Base-by-base conservation (phyloP, 2,888 invertebrate genomes). In the Crocallis elinguaria region DNA sequence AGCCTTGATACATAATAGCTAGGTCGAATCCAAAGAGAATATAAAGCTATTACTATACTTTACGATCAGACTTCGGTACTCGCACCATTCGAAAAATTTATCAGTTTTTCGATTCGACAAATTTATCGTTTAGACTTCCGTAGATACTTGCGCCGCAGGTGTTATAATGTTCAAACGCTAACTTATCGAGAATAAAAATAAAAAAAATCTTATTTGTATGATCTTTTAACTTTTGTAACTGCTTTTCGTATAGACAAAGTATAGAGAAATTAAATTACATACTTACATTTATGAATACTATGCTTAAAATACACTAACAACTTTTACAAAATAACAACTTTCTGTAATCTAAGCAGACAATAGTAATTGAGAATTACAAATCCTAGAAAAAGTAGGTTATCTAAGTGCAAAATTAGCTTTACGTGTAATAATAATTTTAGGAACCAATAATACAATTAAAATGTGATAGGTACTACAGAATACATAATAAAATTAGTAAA, bases 401-500 rank as follows among this genome's bases (percentile, higher is more conserved):
- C 13, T 48, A 49, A 45, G 52, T 49, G 49, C 52, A 46, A 48
- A 37, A 53, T 46, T 41, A 38, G 29, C 14, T 27, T 14, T 37
- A 43, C 7, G 25, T 32, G 23, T 36, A 39, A 33, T 36, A 39
- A 33, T 39, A 46, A 37, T 29, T 67, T 56, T 67, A 81, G 83
- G 79, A 82, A 83, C 82, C 67, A 16, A 65, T 65, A 70, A 71
- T 71, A 73, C 61, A 64, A 60, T 57, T 53, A 63, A 69, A 62
- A 21, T 27, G 6, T 67, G 39, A 53, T 29, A 30, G n/a, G 35
- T 41, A 43, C 64, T 67, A 41, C 13, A 36, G 23, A 36, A 30
- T 67, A 66, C 68, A 55, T 56, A 54, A 67, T 60, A 50, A 60
- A 60, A 57, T 73, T 71, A 65, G 73, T 77, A 77, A 77, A 77